Conservation (phyloP, 1,140 invertebrate species). For the Liolophura sinensis region DNA sequence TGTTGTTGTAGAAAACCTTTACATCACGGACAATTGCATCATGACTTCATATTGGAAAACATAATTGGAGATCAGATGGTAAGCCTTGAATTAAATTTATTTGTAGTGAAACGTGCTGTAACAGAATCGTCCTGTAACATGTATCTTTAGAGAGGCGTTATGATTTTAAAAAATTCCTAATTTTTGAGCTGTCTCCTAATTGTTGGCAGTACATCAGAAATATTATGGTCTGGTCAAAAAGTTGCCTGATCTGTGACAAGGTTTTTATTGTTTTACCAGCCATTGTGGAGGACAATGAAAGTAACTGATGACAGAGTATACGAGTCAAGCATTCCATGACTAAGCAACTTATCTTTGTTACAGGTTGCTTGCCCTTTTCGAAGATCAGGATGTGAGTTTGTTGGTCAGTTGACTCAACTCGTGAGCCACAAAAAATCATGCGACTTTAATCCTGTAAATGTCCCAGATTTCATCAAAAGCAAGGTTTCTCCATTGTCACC, state of each 20-base stretch:
- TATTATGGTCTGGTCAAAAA: too few species aligned
- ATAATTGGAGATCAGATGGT: constrained; percentile 51
- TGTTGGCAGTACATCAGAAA: too few species aligned
- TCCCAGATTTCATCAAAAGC: constrained; percentile 29
- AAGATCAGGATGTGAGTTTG: constrained; percentile 30
- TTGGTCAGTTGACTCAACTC: constrained; percentile 31
- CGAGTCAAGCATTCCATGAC: neutral
- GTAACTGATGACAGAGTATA: neutral
- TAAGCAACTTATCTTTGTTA: constrained; percentile 4
- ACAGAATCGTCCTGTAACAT: too few species aligned
- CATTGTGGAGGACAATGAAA: too few species aligned
- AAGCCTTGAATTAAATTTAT: neutral
- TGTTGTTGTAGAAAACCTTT: constrained; percentile 30
- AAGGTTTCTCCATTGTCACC: neutral
- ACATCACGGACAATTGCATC: constrained; percentile 27
- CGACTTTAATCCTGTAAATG: constrained; percentile 40
- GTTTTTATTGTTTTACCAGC: too few species aligned
- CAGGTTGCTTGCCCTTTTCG: constrained; percentile 42
- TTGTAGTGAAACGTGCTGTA: too few species aligned
- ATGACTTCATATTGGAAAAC: constrained; percentile 48
- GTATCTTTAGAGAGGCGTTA: too few species aligned
- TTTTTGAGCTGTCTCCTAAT: too few species aligned
- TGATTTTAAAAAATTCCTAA: too few species aligned
- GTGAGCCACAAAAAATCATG: constrained; percentile 32
- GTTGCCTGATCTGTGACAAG: too few species aligned